Conservation (phyloP, 2,113 vertebrate genomes). For the Gymnogyps californianus region DNA sequence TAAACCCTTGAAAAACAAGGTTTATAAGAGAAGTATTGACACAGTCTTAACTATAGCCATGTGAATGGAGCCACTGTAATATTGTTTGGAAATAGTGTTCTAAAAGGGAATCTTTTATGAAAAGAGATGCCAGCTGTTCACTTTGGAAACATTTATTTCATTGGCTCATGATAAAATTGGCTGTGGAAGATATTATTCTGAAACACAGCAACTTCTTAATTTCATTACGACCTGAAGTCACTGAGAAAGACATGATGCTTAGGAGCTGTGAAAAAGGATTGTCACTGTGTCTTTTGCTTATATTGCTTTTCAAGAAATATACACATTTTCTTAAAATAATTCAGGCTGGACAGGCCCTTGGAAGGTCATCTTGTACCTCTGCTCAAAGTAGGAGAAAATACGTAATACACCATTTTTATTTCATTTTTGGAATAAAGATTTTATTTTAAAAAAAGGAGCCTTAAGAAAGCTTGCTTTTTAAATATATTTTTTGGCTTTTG, state of each 20-base stretch:
- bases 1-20: constrained; percentile 48
- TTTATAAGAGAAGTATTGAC: constrained; percentile 62
- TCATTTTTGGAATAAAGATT: not conserved
- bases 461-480: not conserved
- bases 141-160: constrained; percentile 67
- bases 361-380: not conserved
- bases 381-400: not conserved
- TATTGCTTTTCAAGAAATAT: not conserved
- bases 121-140: constrained; percentile 64
- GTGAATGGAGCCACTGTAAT: constrained; percentile 63
- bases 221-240: constrained; percentile 49
- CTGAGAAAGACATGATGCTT: not conserved
- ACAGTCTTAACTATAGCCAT: constrained; percentile 43
- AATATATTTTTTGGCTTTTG: not conserved
- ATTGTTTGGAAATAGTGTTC: constrained; percentile 63
- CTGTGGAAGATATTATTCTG: constrained; percentile 47
- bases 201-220: constrained; percentile 50
- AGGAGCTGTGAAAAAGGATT: not conserved
- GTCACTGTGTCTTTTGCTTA: not conserved
- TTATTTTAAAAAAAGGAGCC: not conserved
- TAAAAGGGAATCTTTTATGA: constrained; percentile 63
- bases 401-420: not conserved
- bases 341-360: not conserved
- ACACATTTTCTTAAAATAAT: not conserved
- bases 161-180: constrained; percentile 34